A percentile compares a stretch with the other conserved stretches of the same genome.
Evolutionary conservation across 64 coral and sea anemone genomes (phyloP).

Genomic region (Platygyra sinensis): DNA sequence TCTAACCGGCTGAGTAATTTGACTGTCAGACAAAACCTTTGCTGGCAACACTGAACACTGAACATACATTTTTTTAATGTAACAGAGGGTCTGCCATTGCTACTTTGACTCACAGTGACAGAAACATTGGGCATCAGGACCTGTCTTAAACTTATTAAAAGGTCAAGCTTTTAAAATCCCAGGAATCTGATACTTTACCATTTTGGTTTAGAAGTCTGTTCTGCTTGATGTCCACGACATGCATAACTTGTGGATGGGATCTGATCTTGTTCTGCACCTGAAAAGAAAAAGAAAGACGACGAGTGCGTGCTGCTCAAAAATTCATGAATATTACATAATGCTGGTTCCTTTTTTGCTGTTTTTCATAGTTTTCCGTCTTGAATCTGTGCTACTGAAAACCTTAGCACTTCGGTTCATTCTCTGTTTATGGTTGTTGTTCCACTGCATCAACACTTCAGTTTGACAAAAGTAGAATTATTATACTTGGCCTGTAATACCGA

Average conservation of each 20-base stretch:
- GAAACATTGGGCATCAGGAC: background rate
- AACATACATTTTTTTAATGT: too few relatives aligned
- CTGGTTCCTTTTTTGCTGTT: slow-evolving; percentile 20
- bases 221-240: background rate
- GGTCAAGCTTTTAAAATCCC: slow-evolving; percentile 33
- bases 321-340: slow-evolving; percentile 1
- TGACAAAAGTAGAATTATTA: slow-evolving; percentile 13
- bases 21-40: too few relatives aligned
- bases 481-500: slow-evolving; percentile 86
- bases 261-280: slow-evolving; percentile 61
- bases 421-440: background rate
- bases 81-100: too few relatives aligned
- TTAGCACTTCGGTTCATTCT: slow-evolving; percentile 20
- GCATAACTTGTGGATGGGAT: background rate
- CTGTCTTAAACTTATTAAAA: slow-evolving; percentile 20
- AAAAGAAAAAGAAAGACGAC: slow-evolving; percentile 95
- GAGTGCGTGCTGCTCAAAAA: slow-evolving; percentile 89
- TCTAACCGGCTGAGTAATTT: too few relatives aligned
- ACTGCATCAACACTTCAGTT: background rate
- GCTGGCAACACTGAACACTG: too few relatives aligned
- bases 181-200: slow-evolving; percentile 55
- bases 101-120: too few relatives aligned
- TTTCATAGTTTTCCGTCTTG: background rate
- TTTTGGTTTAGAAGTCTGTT: slow-evolving; percentile 35
- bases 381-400: background rate